These are phyloP conservation scores for Psophia crepitans DNA, from an alignment of 2,113 vertebrate species.

Conservation along the genomic window DNA sequence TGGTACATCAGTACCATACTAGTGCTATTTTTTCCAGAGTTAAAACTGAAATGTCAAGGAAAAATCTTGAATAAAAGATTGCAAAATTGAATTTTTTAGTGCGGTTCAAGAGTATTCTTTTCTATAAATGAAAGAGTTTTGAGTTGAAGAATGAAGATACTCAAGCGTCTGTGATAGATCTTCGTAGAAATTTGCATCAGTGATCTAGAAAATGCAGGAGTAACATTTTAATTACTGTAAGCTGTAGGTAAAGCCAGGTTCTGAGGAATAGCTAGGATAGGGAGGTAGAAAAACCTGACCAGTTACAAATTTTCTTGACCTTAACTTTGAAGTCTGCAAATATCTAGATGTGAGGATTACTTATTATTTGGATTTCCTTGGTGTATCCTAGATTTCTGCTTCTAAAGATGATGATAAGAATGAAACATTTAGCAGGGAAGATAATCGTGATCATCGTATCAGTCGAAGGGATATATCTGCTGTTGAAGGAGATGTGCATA, in stretches of 20 bases:
- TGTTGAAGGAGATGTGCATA: slow-evolving; percentile 75
- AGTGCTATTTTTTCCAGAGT: not conserved
- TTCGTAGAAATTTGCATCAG: not conserved
- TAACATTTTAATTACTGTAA: not conserved
- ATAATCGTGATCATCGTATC: slow-evolving; percentile 68
- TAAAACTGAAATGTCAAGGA: not conserved
- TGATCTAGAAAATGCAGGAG: not conserved
- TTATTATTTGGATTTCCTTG: not conserved
- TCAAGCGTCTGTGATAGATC: not conserved
- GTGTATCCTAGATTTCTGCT: slow-evolving; percentile 58
- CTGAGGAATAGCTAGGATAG: not conserved
- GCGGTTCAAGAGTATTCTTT: not conserved
- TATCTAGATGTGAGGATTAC: not conserved
- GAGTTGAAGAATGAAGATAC: not conserved
- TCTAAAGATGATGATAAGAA: slow-evolving; percentile 76
- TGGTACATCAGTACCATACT: not conserved
- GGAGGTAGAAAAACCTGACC: not conserved
- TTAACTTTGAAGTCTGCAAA: not conserved
- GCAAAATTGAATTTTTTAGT: not conserved
- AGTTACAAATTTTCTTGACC: not conserved
- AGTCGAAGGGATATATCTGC: slow-evolving; percentile 78
- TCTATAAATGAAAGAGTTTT: not conserved
- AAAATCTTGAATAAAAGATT: not conserved
- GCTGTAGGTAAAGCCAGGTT: not conserved
- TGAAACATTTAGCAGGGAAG: slow-evolving; percentile 65